Evolutionary conservation across 2,797 vertebrate species (phyloP).

Genomic region (Labeo calbasu): DNA sequence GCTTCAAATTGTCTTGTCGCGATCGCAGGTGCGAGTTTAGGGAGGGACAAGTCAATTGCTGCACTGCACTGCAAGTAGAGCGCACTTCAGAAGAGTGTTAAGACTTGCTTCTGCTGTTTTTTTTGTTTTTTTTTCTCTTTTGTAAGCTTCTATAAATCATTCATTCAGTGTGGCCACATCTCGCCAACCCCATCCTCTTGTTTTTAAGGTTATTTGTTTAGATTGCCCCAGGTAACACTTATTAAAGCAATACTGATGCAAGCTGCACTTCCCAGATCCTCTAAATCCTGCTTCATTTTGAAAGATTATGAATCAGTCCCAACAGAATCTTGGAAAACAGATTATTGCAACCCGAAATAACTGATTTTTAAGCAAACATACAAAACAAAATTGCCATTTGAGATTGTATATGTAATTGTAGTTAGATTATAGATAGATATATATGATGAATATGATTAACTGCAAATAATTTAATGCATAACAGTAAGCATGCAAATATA

Average conservation of each 20-base stretch:
- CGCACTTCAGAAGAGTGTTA: background rate
- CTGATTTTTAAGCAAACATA: background rate
- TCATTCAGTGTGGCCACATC: constrained; percentile 11
- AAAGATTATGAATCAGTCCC: constrained; percentile 8
- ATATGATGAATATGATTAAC: background rate
- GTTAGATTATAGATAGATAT: background rate
- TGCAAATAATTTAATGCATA: background rate
- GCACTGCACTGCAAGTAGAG: background rate
- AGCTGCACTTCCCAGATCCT: constrained; percentile 18
- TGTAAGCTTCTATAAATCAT: constrained; percentile 33
- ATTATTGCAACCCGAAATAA: background rate
- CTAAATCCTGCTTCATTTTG: constrained; percentile 33
- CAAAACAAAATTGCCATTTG: background rate
- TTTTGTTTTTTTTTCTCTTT: constrained; percentile 12
- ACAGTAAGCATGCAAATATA: background rate
- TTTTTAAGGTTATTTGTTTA: constrained; percentile 9
- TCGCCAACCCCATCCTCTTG: background rate
- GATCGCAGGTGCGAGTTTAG: constrained; percentile 32
- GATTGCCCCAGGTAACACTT: constrained; percentile 30
- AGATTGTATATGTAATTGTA: background rate
- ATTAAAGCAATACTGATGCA: constrained; percentile 35
- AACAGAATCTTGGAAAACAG: background rate
- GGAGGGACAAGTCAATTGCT: constrained; percentile 34
- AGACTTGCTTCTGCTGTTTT: background rate
- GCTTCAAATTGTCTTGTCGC: constrained; percentile 25